These are phyloP conservation scores for Diorhabda sublineata DNA, from an alignment of 1,140 invertebrate species.

Conservation along the genomic window DNA sequence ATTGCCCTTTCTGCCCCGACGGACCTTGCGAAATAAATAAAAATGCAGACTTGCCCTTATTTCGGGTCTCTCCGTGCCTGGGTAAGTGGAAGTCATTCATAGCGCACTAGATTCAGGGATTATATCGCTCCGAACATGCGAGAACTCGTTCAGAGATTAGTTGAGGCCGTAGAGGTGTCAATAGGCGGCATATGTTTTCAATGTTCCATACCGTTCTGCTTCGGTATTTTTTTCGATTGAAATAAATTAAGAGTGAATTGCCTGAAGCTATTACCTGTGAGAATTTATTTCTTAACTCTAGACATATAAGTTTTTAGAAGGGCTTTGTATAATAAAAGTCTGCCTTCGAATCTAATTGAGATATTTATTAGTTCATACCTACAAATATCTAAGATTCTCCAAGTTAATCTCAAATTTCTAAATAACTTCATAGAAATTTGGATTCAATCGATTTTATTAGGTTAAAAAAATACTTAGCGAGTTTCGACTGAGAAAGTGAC, in stretches of 20 bases:
- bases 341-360: too few relatives aligned
- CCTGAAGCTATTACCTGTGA: not conserved
- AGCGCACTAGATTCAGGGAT: conserved; percentile 5
- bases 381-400: too few relatives aligned
- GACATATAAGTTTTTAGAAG: too few relatives aligned
- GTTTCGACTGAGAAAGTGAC: too few relatives aligned
- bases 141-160: conserved; percentile 11
- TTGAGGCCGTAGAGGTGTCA: conserved; percentile 11
- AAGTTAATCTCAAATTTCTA: too few relatives aligned
- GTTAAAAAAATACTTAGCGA: too few relatives aligned
- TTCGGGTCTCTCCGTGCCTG: not conserved
- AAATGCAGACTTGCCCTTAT: conserved; percentile 7
- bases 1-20: conserved; percentile 9
- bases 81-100: conserved; percentile 9
- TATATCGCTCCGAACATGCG: conserved; percentile 5
- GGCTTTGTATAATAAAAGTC: too few relatives aligned
- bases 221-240: not conserved
- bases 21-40: conserved; percentile 12
- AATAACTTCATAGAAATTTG: too few relatives aligned
- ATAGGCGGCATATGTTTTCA: conserved; percentile 8
- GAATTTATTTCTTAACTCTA: not conserved
- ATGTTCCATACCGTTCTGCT: not conserved
- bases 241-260: not conserved
- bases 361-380: too few relatives aligned
- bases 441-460: too few relatives aligned